These are phyloP conservation scores for Martes martes DNA, from an alignment of 2,113 vertebrate species.

Conservation along the genomic window DNA sequence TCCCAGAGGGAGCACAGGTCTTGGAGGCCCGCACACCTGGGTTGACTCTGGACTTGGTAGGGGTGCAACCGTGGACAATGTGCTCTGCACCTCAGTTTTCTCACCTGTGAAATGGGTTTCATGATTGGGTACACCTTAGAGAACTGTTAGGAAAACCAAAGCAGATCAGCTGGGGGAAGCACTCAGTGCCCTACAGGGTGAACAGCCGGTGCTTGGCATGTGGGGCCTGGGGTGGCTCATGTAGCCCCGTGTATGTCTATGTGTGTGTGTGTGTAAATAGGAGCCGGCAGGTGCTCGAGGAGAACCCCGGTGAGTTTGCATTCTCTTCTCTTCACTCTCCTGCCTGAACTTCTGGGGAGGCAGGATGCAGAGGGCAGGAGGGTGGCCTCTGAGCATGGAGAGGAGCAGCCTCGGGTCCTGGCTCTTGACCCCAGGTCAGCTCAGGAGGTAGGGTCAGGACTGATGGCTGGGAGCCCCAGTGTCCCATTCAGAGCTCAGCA, in stretches of 20 bases:
- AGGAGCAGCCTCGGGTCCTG: too few relatives aligned
- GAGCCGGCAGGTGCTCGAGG: rapidly evolving
- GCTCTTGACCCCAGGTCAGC: too few relatives aligned
- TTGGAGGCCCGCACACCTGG: neutral
- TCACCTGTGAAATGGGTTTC: neutral
- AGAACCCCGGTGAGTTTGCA: rapidly evolving
- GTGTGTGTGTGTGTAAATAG: too few relatives aligned
- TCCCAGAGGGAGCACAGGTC: neutral
- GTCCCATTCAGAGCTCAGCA: neutral
- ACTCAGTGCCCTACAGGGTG: rapidly evolving
- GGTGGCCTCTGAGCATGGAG: neutral
- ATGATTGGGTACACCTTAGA: neutral
- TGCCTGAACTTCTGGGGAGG: neutral
- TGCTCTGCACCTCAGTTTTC: neutral
- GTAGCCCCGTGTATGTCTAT: rapidly evolving
- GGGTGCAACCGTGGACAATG: rapidly evolving
- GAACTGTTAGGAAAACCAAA: neutral
- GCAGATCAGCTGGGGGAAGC: too few relatives aligned
- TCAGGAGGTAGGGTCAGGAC: neutral
- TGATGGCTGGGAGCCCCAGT: too few relatives aligned
- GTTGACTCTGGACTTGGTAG: neutral
- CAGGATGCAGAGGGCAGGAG: neutral
- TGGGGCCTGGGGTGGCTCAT: rapidly evolving
- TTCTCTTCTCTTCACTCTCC: neutral
- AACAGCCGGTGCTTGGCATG: rapidly evolving